These are phyloP conservation scores for Eurystomus glaucurus DNA, from an alignment of 2,797 vertebrate genomes.

Conservation along the genomic window DNA sequence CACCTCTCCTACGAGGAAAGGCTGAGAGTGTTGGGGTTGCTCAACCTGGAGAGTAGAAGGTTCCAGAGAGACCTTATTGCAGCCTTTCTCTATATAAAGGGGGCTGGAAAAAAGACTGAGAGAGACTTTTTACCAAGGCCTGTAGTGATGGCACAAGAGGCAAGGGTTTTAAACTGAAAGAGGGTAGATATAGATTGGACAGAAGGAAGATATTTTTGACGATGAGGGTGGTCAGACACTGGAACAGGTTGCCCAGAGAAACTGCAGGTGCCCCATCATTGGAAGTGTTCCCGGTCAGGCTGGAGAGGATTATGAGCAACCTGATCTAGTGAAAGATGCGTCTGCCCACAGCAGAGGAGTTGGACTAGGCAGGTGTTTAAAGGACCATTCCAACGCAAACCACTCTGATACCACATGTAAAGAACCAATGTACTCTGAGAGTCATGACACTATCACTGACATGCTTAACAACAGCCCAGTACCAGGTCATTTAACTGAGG, in stretches of 20 bases:
- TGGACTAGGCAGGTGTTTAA: too few species aligned
- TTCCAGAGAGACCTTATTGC: background rate
- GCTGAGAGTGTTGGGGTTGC: background rate
- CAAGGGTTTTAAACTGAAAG: background rate
- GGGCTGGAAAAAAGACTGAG: background rate
- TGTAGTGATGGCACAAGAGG: background rate
- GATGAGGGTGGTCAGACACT: background rate
- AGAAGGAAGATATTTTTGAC: background rate
- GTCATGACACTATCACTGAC: background rate
- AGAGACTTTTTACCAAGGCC: background rate
- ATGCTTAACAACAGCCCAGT: background rate
- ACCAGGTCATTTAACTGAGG: background rate
- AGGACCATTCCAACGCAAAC: background rate
- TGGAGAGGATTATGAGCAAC: too few species aligned
- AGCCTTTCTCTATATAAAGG: background rate
- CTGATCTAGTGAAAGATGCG: background rate
- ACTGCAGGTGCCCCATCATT: background rate
- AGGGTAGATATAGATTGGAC: background rate
- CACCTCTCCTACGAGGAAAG: too few species aligned
- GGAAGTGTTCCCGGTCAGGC: background rate
- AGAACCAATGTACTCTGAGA: background rate
- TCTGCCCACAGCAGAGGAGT: accelerated
- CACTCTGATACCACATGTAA: background rate
- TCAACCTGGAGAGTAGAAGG: background rate
- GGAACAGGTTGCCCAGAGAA: background rate